These are phyloP conservation scores for Cylindroiulus punctatus DNA, from an alignment of 2,888 invertebrate genomes.

Conservation along the genomic window DNA sequence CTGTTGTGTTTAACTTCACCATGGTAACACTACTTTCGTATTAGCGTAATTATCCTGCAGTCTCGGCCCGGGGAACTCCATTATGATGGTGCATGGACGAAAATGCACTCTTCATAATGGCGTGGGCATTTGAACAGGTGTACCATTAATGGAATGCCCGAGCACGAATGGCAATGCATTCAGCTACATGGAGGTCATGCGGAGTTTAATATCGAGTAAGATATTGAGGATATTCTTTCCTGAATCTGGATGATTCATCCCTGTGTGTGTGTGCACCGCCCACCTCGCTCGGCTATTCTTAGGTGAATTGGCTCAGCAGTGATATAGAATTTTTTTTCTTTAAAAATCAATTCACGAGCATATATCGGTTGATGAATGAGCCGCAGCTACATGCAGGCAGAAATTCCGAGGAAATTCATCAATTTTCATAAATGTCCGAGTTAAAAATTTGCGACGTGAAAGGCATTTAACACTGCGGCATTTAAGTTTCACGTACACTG, in stretches of 20 bases:
- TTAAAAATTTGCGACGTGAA: constrained; percentile 30
- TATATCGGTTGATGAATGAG: constrained; percentile 5
- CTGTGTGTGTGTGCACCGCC: not conserved
- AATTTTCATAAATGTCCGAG: constrained; percentile 35
- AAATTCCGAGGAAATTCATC: not conserved
- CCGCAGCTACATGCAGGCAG: not conserved
- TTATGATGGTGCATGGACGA: constrained; percentile 4
- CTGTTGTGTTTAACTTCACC: constrained; percentile 47
- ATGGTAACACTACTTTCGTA: constrained; percentile 34
- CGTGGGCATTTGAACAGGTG: constrained; percentile 40
- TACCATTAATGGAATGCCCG: not conserved
- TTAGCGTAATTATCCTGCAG: constrained; percentile 42
- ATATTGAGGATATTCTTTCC: constrained; percentile 24
- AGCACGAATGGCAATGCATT: not conserved
- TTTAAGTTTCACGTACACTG: too few species aligned
- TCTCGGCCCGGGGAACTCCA: constrained; percentile 25
- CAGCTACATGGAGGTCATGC: not conserved
- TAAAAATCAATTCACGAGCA: not conserved
- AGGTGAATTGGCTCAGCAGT: not conserved
- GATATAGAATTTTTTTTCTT: not conserved
- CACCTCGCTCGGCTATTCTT: not conserved
- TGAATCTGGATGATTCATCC: constrained; percentile 4
- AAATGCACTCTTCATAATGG: not conserved
- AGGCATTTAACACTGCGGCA: too few species aligned
- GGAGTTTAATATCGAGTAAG: constrained; percentile 37